Base-by-base conservation (phyloP, 2,888 invertebrate genomes). In the Dicyrtomina minuta region DNA sequence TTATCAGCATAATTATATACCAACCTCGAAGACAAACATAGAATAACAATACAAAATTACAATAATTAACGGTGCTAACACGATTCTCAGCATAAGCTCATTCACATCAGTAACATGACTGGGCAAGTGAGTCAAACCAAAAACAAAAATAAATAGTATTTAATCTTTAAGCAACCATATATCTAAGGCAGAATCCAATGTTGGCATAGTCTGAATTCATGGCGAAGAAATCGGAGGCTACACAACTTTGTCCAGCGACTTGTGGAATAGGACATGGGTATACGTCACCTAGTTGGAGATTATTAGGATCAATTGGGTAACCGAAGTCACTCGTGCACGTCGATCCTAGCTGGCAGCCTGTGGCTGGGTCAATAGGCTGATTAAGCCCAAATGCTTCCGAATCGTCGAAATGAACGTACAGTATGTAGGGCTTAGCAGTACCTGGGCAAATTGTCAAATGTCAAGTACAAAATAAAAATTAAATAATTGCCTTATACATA, bases 361-460 rank as follows among this genome's bases (percentile, higher is more conserved):
- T 59, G 5, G 12, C 12, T n/a, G 64, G 61, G 17, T 64, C 33
- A 39, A 62, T 24, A n/a, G 46, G 62, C 6, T 3, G 39, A 17
- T 12, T 22, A 3, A 39, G 39, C 5, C 8, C 10, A 8, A 39
- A 62, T 13, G 10, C 8, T 43, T 68, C 68, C 6, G 44, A 17
- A 6, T 64, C 22, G 33, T 68, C 49, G 20, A 68, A 68, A 22
- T 68, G 51, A n/a, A 68, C 68, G n/a, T 20, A 68, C 68, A 68
- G 49, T 2, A 43, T 61, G 39, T 62, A 68, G n/a, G 68, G 68
- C 27, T 41, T 51, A 12, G 68, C 62, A n/a, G 20, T 46, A 56
- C 66, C 66, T 58, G n/a, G n/a, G n/a, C n/a, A n/a, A n/a, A n/a
- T n/a, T n/a, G 39, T 33, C 49, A 49, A 20, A 49, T 5, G 55